Evolutionary conservation across 2,888 invertebrate genomes (phyloP).

Genomic region (Horisme vitalbata): DNA sequence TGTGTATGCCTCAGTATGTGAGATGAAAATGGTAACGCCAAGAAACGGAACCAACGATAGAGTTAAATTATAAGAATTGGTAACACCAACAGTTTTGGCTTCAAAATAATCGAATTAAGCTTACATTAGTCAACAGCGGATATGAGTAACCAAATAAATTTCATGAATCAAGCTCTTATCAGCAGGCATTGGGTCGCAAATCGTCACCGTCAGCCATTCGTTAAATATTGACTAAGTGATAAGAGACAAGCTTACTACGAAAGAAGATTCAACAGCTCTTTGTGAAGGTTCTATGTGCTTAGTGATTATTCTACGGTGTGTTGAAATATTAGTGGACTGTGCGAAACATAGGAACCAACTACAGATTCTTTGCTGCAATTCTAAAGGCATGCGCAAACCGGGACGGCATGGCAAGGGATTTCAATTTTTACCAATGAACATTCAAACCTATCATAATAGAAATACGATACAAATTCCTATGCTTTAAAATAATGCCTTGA

Average conservation of each 20-base stretch:
- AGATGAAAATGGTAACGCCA: too few species aligned
- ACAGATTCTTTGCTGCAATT: too few species aligned
- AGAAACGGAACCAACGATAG: too few species aligned
- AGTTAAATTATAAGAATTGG: too few species aligned
- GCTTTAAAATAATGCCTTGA: too few species aligned
- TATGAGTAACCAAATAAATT: slow-evolving; percentile 58
- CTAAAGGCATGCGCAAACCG: too few species aligned
- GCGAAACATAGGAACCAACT: too few species aligned
- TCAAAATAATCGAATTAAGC: slow-evolving; percentile 25
- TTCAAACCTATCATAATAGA: too few species aligned
- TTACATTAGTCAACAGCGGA: slow-evolving; percentile 46
- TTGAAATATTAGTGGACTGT: slow-evolving; percentile 6
- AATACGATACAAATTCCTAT: too few species aligned
- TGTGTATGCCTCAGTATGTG: too few species aligned
- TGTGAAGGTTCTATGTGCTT: slow-evolving; percentile 13
- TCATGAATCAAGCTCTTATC: slow-evolving; percentile 66
- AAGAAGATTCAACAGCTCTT: not conserved
- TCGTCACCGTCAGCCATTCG: slow-evolving; percentile 8
- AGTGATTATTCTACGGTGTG: slow-evolving; percentile 15
- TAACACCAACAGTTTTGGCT: slow-evolving; percentile 12
- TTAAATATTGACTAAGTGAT: slow-evolving; percentile 10
- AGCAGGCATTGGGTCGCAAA: slow-evolving; percentile 17
- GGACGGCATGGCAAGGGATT: too few species aligned
- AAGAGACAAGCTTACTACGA: slow-evolving; percentile 11
- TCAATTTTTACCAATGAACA: too few species aligned